Evolutionary conservation across 2,113 vertebrate species (phyloP).

Genomic region (Pangasianodon gigas): DNA sequence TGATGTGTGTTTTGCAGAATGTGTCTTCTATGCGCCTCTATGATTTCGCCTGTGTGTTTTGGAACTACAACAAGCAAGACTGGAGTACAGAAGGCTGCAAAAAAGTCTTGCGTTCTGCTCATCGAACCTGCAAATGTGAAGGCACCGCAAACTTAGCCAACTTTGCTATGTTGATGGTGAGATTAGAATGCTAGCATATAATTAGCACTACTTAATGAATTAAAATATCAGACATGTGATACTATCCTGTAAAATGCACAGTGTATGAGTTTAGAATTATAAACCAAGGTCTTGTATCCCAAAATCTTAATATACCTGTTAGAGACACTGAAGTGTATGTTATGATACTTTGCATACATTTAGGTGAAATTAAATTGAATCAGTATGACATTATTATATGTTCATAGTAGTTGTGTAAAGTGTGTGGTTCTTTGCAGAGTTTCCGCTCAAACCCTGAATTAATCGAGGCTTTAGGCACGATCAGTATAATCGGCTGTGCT

Average conservation of each 20-base stretch:
- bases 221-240: background rate
- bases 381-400: background rate
- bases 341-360: background rate
- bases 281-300: background rate
- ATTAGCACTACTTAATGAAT: background rate
- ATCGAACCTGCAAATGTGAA: conserved; percentile 65
- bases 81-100: conserved; percentile 69
- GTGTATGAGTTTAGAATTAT: no score
- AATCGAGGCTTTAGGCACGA: conserved; percentile 41
- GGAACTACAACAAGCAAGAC: conserved; percentile 61
- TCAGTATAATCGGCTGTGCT: conserved; percentile 60
- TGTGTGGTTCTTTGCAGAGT: conserved; percentile 10
- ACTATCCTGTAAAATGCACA: background rate
- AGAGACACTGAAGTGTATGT: background rate
- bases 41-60: conserved; percentile 72
- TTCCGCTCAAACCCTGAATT: conserved; percentile 51
- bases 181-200: background rate
- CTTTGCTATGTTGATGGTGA: conserved; percentile 77
- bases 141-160: conserved; percentile 65
- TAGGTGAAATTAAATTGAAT: background rate
- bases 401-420: background rate
- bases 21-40: conserved; percentile 37
- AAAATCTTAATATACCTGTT: background rate
- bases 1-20: background rate
- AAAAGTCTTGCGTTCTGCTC: conserved; percentile 51